Evolutionary conservation across 2,113 vertebrate genomes (phyloP).

Genomic region (Heloderma charlesbogerti): DNA sequence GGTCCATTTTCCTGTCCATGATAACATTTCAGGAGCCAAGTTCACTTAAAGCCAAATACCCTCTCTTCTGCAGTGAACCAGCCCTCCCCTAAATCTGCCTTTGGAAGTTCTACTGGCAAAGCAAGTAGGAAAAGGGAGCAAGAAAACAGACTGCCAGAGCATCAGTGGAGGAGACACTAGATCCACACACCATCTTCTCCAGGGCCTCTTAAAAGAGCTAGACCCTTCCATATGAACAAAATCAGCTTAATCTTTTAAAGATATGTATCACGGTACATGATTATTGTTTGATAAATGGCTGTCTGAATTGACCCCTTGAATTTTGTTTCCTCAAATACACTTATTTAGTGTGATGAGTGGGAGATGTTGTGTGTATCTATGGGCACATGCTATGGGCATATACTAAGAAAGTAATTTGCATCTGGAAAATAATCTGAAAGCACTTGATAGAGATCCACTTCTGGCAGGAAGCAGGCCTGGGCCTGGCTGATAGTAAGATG

Average conservation of each 20-base stretch:
- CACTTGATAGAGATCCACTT: not conserved
- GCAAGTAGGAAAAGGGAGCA: not conserved
- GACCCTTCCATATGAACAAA: not conserved
- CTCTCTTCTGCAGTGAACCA: not conserved
- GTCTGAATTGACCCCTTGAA: not conserved
- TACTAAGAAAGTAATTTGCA: too few species aligned
- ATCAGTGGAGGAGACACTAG: not conserved
- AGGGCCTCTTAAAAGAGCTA: not conserved
- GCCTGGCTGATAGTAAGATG: not conserved
- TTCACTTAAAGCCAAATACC: not conserved
- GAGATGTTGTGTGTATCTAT: not conserved
- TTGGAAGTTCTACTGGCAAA: not conserved
- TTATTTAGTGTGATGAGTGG: not conserved
- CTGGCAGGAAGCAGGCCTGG: not conserved
- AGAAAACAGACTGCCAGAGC: not conserved
- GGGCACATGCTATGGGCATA: too few species aligned
- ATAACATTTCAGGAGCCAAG: not conserved
- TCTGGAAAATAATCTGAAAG: not conserved
- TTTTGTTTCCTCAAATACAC: not conserved
- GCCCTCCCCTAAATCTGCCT: not conserved
- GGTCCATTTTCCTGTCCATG: too few species aligned
- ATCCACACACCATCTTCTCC: not conserved
- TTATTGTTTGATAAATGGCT: not conserved
- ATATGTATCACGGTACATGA: not conserved
- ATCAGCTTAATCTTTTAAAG: not conserved